These are phyloP conservation scores for Scaptomyza caliginosa DNA, from an alignment of 2,888 invertebrate genomes.

Conservation along the genomic window DNA sequence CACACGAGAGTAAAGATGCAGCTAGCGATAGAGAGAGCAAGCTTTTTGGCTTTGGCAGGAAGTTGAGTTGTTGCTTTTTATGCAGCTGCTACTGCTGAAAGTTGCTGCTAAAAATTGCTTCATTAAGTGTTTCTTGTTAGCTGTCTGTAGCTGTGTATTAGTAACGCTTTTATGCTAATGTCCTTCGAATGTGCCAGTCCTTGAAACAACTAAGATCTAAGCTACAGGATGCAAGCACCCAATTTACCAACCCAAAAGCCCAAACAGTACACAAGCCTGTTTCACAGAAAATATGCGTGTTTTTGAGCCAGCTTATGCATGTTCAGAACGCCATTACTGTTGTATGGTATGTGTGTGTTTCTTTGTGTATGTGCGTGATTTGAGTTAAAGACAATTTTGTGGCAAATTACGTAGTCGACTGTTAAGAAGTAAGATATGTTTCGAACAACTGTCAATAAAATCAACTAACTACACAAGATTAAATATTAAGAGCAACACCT, in stretches of 20 bases:
- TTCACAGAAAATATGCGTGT: slow-evolving; percentile 55
- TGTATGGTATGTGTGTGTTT: slow-evolving; percentile 1
- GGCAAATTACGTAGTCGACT: slow-evolving; percentile 54
- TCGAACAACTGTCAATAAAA: too few relatives aligned
- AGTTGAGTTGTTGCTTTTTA: slow-evolving; percentile 75
- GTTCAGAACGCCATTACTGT: slow-evolving; percentile 28
- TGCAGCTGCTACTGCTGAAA: slow-evolving; percentile 51
- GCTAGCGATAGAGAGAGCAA: background rate
- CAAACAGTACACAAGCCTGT: slow-evolving; percentile 33
- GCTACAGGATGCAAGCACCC: slow-evolving; percentile 8
- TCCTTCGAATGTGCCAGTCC: slow-evolving; percentile 63
- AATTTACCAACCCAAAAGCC: slow-evolving; percentile 18
- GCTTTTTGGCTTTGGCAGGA: slow-evolving; percentile 71
- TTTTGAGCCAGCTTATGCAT: slow-evolving; percentile 57
- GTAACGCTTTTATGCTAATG: slow-evolving; percentile 78
- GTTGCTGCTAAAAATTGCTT: slow-evolving; percentile 74
- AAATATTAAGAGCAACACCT: too few relatives aligned
- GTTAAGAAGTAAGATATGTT: background rate
- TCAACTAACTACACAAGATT: too few relatives aligned
- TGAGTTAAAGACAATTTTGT: slow-evolving; percentile 50
- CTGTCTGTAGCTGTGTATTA: slow-evolving; percentile 69
- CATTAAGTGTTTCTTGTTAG: slow-evolving; percentile 79
- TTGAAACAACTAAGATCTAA: slow-evolving; percentile 18
- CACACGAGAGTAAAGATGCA: background rate
- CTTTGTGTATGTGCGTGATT: slow-evolving; percentile 11